A percentile compares a stretch with the other conserved stretches of the same genome.
phyloP scores from a whole-genome alignment of 2,888 invertebrate genomes.

The Diplazon laetatorius region DNA sequence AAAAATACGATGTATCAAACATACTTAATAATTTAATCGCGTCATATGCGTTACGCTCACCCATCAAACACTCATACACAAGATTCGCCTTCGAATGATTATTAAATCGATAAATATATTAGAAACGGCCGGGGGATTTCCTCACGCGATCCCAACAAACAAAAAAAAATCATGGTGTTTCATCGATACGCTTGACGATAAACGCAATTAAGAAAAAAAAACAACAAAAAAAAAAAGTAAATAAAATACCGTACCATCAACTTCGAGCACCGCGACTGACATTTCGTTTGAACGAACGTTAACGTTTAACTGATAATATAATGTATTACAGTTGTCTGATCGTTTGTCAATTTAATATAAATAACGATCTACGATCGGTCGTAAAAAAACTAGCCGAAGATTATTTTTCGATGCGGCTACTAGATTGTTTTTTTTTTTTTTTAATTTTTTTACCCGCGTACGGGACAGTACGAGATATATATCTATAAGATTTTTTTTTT shows the following conservation, averaged over 20 bases:
- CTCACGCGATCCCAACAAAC: no score
- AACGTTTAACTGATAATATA: background rate
- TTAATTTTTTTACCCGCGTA: background rate
- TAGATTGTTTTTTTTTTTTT: no score
- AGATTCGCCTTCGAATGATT: constrained; percentile 34
- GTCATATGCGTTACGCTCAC: constrained; percentile 33
- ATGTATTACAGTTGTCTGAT: background rate
- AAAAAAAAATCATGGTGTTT: constrained; percentile 1
- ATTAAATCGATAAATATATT: constrained; percentile 16
- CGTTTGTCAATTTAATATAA: constrained; percentile 1
- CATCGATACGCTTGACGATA: background rate
- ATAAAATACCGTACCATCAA: background rate
- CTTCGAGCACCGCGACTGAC: background rate
- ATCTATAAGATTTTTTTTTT: no score
- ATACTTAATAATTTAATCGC: constrained; percentile 51
- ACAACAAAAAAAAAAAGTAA: no score
- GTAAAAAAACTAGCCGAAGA: constrained; percentile 19
- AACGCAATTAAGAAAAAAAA: no score
- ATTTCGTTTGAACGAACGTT: background rate
- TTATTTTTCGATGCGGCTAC: constrained; percentile 3
- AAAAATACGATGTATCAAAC: constrained; percentile 59
- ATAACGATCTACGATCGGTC: background rate
- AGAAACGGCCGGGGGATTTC: background rate
- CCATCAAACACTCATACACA: constrained; percentile 35
- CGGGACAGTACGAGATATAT: background rate